Evolutionary conservation across 2,888 invertebrate genomes (phyloP).

Genomic region (Andricus curvator): DNA sequence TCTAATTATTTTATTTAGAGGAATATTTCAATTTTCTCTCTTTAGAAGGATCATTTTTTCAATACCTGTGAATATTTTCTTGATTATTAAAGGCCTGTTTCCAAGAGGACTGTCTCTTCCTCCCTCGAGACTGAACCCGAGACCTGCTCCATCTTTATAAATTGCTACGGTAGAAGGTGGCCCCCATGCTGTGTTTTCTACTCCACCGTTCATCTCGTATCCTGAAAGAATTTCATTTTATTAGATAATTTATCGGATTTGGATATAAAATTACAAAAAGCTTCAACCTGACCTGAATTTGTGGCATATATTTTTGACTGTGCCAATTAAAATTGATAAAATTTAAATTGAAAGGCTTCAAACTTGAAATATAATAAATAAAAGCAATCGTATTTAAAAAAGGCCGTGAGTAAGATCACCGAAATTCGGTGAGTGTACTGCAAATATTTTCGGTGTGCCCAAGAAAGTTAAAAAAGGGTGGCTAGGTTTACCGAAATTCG

Average conservation of each 20-base stretch:
- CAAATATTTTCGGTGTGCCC: too few species aligned
- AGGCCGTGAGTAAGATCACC: too few species aligned
- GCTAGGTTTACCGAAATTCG: too few species aligned
- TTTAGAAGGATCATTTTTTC: background rate
- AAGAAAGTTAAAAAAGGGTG: too few species aligned
- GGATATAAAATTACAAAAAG: background rate
- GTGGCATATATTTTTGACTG: too few species aligned
- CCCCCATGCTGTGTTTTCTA: constrained; percentile 80
- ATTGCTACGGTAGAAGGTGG: constrained; percentile 80
- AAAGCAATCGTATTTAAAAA: too few species aligned
- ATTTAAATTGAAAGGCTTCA: too few species aligned
- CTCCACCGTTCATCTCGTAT: constrained; percentile 69
- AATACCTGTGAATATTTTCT: constrained; percentile 95
- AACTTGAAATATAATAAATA: too few species aligned
- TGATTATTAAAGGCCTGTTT: constrained; percentile 92
- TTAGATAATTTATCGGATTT: background rate
- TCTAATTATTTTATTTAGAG: background rate
- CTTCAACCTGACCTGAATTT: too few species aligned
- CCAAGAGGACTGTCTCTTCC: constrained; percentile 95
- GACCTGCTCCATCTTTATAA: constrained; percentile 90
- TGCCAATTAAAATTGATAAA: too few species aligned
- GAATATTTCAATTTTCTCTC: constrained; percentile 56
- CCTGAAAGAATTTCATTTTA: constrained; percentile 58
- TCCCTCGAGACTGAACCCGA: constrained; percentile 96
- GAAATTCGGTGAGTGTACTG: too few species aligned